These are phyloP conservation scores for Stomatorhinus ivindoensis DNA, from an alignment of 2,113 vertebrate species.

Conservation along the genomic window DNA sequence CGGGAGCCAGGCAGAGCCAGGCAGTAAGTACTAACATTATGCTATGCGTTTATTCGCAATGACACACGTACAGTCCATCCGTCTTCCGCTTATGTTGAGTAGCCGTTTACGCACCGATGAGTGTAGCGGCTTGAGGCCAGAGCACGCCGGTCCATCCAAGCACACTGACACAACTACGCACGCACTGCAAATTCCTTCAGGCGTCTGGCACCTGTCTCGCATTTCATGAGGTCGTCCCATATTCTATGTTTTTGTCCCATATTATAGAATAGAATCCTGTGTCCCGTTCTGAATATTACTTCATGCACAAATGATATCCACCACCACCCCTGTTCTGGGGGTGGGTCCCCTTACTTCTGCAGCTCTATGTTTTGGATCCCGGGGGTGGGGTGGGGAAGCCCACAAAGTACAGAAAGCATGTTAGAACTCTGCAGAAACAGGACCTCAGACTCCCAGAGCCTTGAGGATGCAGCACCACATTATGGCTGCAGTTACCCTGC, in stretches of 20 bases:
- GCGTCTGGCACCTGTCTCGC: neutral
- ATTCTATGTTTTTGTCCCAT: neutral
- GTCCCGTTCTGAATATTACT: neutral
- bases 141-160: neutral
- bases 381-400: neutral
- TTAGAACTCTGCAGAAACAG: neutral
- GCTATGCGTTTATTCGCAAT: neutral
- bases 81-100: neutral
- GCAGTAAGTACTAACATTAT: neutral
- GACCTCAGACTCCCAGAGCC: neutral
- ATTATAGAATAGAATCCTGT: neutral
- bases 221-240: neutral
- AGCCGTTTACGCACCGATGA: neutral
- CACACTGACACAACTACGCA: neutral
- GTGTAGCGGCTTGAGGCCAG: neutral
- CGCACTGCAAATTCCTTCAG: neutral
- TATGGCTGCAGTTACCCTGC: neutral
- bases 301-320: neutral
- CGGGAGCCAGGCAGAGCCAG: neutral
- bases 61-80: neutral
- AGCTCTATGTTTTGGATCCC: neutral
- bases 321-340: neutral
- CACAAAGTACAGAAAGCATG: neutral
- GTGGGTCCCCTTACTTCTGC: neutral
- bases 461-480: neutral